These are phyloP conservation scores for Esox niger DNA, from an alignment of 2,113 vertebrate species.

Conservation along the genomic window DNA sequence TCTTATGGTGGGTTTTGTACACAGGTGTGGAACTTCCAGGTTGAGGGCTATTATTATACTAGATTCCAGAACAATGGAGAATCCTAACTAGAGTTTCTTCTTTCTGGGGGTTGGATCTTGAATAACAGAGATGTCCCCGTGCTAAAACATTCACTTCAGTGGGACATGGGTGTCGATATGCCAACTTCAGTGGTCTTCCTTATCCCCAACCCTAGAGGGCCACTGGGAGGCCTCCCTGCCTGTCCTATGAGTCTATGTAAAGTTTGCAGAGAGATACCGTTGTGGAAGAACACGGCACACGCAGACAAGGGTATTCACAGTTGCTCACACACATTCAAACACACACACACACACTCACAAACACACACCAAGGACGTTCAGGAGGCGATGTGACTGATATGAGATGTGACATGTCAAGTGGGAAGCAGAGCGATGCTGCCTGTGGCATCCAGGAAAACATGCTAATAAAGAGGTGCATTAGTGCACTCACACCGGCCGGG, in stretches of 20 bases:
- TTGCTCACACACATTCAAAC: slow-evolving; percentile 20
- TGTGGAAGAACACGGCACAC: background rate
- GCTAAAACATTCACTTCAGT: background rate
- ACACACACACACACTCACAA: slow-evolving; percentile 45
- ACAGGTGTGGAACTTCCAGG: too few relatives aligned
- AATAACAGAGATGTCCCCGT: background rate
- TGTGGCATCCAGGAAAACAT: slow-evolving; percentile 72
- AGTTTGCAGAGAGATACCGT: background rate
- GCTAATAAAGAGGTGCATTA: slow-evolving; percentile 76
- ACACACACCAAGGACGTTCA: too few relatives aligned
- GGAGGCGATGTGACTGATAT: slow-evolving; percentile 60
- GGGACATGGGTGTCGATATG: background rate
- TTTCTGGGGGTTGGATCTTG: background rate
- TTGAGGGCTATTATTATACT: background rate
- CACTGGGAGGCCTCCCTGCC: background rate
- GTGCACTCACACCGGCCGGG: slow-evolving; percentile 56
- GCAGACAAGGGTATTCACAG: background rate
- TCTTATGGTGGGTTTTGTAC: background rate
- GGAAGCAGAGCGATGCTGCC: slow-evolving; percentile 59
- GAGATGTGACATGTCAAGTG: slow-evolving; percentile 62
- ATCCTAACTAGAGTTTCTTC: background rate
- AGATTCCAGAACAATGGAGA: slow-evolving; percentile 1
- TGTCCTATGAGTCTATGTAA: slow-evolving; percentile 1
- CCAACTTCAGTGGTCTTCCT: background rate
- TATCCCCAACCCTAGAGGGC: background rate